Evolutionary conservation across 92 coral and sea anemone species (phyloP).

Genomic region (Nematostella vectensis): DNA sequence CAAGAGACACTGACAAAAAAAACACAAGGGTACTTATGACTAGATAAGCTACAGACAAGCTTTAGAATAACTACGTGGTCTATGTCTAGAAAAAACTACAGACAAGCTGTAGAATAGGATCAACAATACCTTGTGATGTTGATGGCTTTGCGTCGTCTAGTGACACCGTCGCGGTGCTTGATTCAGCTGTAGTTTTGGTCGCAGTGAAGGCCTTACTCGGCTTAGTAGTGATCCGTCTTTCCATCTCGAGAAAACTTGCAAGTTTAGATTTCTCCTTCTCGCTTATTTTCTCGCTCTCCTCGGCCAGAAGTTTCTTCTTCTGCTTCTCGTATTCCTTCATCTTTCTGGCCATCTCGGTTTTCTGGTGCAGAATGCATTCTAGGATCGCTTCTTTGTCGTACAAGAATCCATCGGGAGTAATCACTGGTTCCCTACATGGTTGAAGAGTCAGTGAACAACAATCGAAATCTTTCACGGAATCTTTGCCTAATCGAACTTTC

Average conservation of each 20-base stretch:
- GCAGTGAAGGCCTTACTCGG: conserved; percentile 67
- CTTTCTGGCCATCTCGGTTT: conserved; percentile 80
- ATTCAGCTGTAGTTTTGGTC: conserved; percentile 13
- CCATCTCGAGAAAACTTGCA: conserved; percentile 77
- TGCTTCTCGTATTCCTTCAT: conserved; percentile 91
- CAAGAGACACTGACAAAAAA: too few species aligned
- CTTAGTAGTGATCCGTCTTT: conserved; percentile 79
- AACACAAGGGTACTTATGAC: too few species aligned
- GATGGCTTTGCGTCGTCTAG: conserved; percentile 54
- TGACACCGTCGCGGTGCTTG: conserved; percentile 6
- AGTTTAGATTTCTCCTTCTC: conserved; percentile 67
- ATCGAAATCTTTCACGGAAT: conserved; percentile 91
- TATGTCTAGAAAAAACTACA: too few species aligned
- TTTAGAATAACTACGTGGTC: too few species aligned
- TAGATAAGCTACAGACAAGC: too few species aligned
- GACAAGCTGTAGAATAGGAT: too few species aligned
- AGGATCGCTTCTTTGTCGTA: conserved; percentile 93
- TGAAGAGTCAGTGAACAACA: conserved; percentile 89
- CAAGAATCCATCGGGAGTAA: conserved; percentile 74
- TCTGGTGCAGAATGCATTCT: conserved; percentile 90
- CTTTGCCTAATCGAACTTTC: conserved; percentile 86
- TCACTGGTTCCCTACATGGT: conserved; percentile 90
- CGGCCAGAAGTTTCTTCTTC: conserved; percentile 59
- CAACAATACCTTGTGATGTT: conserved; percentile 63
- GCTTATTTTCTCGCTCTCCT: conserved; percentile 43